Percentiles rank a stretch among this genome's conserved stretches.
Conservation (phyloP, 1,140 invertebrate species). For the Drosophila carrolli region DNA sequence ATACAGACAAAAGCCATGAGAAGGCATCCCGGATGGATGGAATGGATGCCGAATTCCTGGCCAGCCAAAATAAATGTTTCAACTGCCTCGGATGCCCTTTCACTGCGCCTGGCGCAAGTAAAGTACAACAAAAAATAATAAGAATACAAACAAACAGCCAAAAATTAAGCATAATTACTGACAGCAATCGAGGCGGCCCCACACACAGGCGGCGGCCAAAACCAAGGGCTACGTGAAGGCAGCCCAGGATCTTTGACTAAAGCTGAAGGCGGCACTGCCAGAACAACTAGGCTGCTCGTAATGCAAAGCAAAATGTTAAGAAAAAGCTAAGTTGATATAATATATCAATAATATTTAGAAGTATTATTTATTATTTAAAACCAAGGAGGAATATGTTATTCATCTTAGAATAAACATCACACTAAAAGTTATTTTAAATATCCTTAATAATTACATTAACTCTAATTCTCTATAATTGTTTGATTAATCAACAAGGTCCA, state of each 20-base stretch:
- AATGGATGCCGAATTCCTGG: conserved; percentile 40
- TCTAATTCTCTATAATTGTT: too few relatives aligned
- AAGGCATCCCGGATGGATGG: conserved; percentile 33
- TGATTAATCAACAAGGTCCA: too few relatives aligned
- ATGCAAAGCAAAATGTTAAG: too few relatives aligned
- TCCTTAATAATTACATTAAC: too few relatives aligned
- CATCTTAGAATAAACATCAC: too few relatives aligned
- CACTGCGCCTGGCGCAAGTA: conserved; percentile 47
- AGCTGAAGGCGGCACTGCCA: conserved; percentile 10
- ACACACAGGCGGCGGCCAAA: conserved; percentile 56
- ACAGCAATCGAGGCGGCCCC: conserved; percentile 75
- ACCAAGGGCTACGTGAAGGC: conserved; percentile 63
- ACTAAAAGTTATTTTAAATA: too few relatives aligned
- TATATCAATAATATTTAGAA: too few relatives aligned
- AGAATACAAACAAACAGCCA: conserved; percentile 58
- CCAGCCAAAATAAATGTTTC: conserved; percentile 70
- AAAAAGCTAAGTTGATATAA: too few relatives aligned
- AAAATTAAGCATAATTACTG: conserved; percentile 82
- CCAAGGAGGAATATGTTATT: too few relatives aligned
- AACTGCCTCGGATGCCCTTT: conserved; percentile 72
- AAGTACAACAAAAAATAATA: conserved; percentile 17
- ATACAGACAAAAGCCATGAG: conserved; percentile 68
- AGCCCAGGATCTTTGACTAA: conserved; percentile 23
- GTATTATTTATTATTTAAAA: too few relatives aligned
- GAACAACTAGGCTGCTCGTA: background rate